Percentiles rank a stretch among this genome's conserved stretches.
phyloP scores from a whole-genome alignment of 2,888 invertebrate species.

The Lissonota sp. region DNA sequence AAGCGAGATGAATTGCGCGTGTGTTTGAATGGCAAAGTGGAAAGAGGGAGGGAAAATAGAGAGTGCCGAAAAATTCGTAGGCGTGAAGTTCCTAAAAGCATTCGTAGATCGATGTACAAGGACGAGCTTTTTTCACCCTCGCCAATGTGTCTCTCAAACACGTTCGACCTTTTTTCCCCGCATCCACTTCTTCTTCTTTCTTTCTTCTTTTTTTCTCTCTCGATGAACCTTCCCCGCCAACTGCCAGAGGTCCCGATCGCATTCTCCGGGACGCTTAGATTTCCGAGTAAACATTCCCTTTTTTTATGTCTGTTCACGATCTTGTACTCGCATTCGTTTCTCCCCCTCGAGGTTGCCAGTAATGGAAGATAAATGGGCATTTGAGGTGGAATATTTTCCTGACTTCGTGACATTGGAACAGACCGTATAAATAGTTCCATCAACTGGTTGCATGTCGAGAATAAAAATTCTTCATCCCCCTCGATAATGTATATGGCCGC shows the following conservation, averaged over 20 bases:
- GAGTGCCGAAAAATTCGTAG: background rate
- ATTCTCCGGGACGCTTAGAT: slow-evolving; percentile 34
- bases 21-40: background rate
- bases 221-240: background rate
- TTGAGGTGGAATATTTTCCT: slow-evolving; percentile 22
- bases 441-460: slow-evolving; percentile 2
- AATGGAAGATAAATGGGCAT: slow-evolving; percentile 25
- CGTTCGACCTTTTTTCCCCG: slow-evolving; percentile 1
- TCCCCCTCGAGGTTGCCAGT: slow-evolving; percentile 13
- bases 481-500: too few relatives aligned
- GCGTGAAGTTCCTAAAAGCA: background rate
- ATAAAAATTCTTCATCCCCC: background rate
- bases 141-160: slow-evolving; percentile 11
- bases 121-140: slow-evolving; percentile 31
- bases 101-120: background rate
- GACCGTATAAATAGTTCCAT: slow-evolving; percentile 1
- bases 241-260: slow-evolving; percentile 6
- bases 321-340: slow-evolving; percentile 10
- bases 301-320: background rate
- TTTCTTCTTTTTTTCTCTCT: background rate
- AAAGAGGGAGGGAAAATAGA: background rate
- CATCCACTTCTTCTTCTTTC: background rate
- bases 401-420: background rate
- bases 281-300: slow-evolving; percentile 15
- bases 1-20: background rate